Base-by-base conservation (phyloP, 1,140 invertebrate genomes). In the Cherax quadricarinatus region DNA sequence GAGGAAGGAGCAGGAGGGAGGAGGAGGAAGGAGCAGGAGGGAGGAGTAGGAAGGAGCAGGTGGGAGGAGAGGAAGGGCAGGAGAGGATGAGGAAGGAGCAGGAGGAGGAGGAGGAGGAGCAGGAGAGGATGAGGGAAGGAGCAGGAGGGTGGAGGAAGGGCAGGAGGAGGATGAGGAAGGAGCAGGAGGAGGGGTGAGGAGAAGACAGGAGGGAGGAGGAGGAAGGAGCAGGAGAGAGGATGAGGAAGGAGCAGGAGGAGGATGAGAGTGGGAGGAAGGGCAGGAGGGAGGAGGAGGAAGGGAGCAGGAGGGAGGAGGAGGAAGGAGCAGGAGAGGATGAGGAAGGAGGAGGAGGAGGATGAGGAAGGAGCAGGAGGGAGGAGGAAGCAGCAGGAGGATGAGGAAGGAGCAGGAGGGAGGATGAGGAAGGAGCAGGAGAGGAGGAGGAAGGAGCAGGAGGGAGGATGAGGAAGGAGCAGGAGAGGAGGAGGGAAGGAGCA, bases 381-480 rank as follows among this genome's bases (percentile, higher is more conserved):
- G 84, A 86, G 12, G 60, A 24, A n/a, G n/a, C n/a, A n/a, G n/a
- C n/a, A n/a, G n/a, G n/a, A n/a, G n/a, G n/a, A n/a, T n/a, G n/a
- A n/a, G n/a, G n/a, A n/a, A n/a, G n/a, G n/a, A n/a, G n/a, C n/a
- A n/a, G 70, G 57, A 66, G 3, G n/a, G 84, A 70, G 84, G 24
- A 57, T 24, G 84, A 86, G 84, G 70, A 24, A 66, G 60, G 70
- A n/a, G 70, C n/a, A 30, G 84, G 60, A n/a, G 70, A 60, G 70
- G 84, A 86, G 12, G 60, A 24, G 70, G 57, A 66, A n/a, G n/a
- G n/a, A n/a, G n/a, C n/a, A n/a, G n/a, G n/a, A n/a, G n/a, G 3
- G 84, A 70, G 84, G 24, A 57, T 24, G 84, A 86, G 84, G 70
- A 24, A 66, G 60, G 70, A n/a, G 70, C n/a, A 30, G 84, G 60